A percentile compares a stretch with the other conserved stretches of the same genome.
phyloP scores from a whole-genome alignment of 2,797 vertebrate species.

The Hipposideros larvatus region DNA sequence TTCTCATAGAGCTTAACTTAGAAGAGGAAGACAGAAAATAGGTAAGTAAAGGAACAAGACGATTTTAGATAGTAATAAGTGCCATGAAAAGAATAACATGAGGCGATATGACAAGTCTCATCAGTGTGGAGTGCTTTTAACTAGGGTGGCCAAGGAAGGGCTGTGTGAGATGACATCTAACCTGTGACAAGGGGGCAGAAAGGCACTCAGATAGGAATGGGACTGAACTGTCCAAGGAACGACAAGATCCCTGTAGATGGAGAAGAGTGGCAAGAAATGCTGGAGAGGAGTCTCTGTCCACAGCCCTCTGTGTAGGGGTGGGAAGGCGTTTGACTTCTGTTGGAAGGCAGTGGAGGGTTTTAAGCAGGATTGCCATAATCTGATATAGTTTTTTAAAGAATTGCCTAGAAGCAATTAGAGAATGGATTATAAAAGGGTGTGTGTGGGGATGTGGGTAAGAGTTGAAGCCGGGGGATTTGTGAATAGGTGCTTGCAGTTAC shows the following conservation, averaged over 20 bases:
- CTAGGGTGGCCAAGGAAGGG: not conserved
- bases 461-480: not conserved
- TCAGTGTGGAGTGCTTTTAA: not conserved
- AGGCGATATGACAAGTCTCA: not conserved
- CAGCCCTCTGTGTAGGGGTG: fast-evolving
- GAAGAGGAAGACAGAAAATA: not conserved
- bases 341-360: not conserved
- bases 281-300: not conserved
- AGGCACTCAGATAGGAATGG: not conserved
- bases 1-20: not conserved
- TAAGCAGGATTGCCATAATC: not conserved
- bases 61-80: not conserved
- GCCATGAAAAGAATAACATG: not conserved
- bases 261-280: no score
- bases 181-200: no score
- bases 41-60: not conserved
- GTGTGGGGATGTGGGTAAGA: not conserved
- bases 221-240: not conserved
- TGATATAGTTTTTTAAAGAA: not conserved
- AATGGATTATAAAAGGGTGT: not conserved
- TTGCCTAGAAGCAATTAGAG: not conserved
- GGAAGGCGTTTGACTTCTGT: not conserved
- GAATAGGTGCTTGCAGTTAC: no score
- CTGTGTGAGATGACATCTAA: not conserved
- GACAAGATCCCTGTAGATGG: no score